Evolutionary conservation across 1,140 invertebrate species (phyloP).

Genomic region (Dinothrombium tinctorium): DNA sequence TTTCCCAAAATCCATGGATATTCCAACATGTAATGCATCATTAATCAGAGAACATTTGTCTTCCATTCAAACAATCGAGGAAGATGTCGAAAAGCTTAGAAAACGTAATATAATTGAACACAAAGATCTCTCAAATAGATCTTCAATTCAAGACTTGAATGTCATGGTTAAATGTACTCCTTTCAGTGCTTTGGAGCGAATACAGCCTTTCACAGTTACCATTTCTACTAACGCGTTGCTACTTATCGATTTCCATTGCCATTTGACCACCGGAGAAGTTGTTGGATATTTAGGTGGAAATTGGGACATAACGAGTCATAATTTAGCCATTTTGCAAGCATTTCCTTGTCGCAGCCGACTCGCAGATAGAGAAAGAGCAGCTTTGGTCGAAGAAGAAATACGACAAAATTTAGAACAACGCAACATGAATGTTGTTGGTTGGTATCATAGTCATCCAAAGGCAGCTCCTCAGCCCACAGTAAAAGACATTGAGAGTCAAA

Average conservation of each 20-base stretch:
- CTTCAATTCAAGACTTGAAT: conserved; percentile 34
- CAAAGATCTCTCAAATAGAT: conserved; percentile 2
- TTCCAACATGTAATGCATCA: neutral
- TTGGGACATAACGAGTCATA: conserved; percentile 80
- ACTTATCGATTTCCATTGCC: conserved; percentile 76
- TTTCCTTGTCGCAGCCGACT: conserved; percentile 66
- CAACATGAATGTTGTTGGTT: conserved; percentile 58
- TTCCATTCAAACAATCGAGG: neutral
- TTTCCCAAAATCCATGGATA: neutral
- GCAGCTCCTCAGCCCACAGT: conserved; percentile 64
- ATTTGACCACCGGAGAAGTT: conserved; percentile 69
- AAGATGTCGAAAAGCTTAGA: neutral
- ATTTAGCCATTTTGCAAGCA: conserved; percentile 57
- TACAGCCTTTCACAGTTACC: conserved; percentile 73
- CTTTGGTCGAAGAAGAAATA: conserved; percentile 23
- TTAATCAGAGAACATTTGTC: neutral
- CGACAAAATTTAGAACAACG: conserved; percentile 46
- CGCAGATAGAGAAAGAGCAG: conserved; percentile 35
- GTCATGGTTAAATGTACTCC: conserved; percentile 63
- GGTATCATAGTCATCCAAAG: conserved; percentile 89
- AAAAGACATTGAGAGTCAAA: conserved; percentile 65
- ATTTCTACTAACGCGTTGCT: conserved; percentile 63
- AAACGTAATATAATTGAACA: conserved; percentile 6
- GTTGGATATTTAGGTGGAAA: conserved; percentile 78
- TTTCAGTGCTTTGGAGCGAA: conserved; percentile 59